Conservation (phyloP, 2,797 vertebrate genomes). For the Micrastur ruficollis region DNA sequence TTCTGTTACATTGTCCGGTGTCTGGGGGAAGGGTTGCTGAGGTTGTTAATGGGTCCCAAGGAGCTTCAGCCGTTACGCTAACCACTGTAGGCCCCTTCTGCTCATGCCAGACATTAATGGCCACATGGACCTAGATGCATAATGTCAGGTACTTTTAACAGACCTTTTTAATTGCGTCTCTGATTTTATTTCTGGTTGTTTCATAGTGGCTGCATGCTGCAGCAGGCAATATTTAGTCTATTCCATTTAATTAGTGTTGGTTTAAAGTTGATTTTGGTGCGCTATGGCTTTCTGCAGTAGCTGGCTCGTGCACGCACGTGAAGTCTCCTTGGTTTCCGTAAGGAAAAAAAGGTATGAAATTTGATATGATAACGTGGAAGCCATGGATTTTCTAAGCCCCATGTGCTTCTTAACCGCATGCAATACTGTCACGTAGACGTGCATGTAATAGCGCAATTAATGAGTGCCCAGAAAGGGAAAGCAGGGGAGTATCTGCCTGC, state of each 20-base stretch:
- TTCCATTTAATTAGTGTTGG: neutral
- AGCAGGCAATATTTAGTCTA: neutral
- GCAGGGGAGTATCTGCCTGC: neutral
- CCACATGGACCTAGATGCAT: neutral
- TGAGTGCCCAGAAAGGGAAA: neutral
- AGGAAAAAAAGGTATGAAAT: neutral
- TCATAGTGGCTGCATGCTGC: neutral
- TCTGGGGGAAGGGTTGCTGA: constrained; percentile 20
- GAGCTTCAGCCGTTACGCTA: neutral
- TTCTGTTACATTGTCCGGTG: constrained; percentile 2
- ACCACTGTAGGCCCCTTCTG: neutral
- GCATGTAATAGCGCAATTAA: neutral
- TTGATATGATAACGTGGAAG: neutral
- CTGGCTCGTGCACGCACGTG: neutral
- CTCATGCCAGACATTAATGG: neutral
- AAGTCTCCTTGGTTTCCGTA: neutral
- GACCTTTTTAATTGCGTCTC: neutral
- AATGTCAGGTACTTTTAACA: neutral
- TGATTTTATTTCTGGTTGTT: constrained; percentile 5
- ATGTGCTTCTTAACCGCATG: neutral
- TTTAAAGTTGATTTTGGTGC: neutral
- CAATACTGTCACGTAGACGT: neutral
- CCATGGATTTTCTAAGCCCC: neutral
- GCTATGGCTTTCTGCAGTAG: neutral
- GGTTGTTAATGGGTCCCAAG: constrained; percentile 29